These are phyloP conservation scores for Lasioglossum villosulum DNA, from an alignment of 2,888 invertebrate species.

Conservation along the genomic window DNA sequence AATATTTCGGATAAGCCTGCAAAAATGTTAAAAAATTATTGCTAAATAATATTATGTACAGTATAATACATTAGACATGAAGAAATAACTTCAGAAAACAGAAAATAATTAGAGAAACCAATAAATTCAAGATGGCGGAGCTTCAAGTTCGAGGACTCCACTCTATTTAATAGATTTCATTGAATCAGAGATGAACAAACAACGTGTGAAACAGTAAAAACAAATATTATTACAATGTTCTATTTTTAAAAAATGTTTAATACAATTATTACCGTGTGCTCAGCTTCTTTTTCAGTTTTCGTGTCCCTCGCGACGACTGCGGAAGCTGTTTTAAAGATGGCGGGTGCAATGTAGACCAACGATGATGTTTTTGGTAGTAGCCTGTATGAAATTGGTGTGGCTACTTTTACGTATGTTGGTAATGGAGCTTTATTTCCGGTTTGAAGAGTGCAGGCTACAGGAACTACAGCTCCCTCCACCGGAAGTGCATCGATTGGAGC, in stretches of 20 bases:
- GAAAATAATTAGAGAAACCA: background rate
- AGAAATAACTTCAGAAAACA: background rate
- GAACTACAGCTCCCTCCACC: constrained; percentile 46
- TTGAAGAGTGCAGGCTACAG: constrained; percentile 72
- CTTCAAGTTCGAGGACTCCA: background rate
- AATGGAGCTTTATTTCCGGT: constrained; percentile 8
- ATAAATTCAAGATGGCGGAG: background rate
- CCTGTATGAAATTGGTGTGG: constrained; percentile 69
- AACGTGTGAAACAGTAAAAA: background rate
- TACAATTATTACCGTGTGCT: constrained; percentile 59
- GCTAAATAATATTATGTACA: background rate
- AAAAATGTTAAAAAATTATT: constrained; percentile 11
- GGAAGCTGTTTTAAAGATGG: constrained; percentile 74
- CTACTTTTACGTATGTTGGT: constrained; percentile 72
- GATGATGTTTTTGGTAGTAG: constrained; percentile 71
- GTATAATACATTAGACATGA: background rate
- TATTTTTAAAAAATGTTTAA: background rate
- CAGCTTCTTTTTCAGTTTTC: constrained; percentile 58
- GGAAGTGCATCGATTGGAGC: constrained; percentile 50
- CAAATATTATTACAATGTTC: background rate
- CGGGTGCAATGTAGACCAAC: constrained; percentile 74
- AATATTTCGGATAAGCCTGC: constrained; percentile 77
- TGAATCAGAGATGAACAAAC: background rate
- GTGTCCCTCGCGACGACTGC: constrained; percentile 70
- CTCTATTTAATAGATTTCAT: no score